These are phyloP conservation scores for Aporrectodea caliginosa DNA, from an alignment of 1,140 invertebrate genomes.

Conservation along the genomic window DNA sequence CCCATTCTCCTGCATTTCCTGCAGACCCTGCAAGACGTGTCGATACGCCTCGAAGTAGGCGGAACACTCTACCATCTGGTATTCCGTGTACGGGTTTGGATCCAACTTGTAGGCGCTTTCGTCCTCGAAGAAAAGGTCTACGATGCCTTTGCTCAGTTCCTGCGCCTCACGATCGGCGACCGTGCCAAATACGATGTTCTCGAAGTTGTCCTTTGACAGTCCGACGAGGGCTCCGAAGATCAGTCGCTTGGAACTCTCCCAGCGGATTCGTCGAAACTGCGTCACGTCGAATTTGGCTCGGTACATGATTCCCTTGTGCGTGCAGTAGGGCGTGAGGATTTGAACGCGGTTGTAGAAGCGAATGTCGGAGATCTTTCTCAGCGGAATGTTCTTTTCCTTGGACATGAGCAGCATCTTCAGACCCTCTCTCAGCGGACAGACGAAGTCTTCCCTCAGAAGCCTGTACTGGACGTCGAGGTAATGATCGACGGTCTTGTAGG, in stretches of 20 bases:
- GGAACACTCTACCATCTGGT: constrained; percentile 48
- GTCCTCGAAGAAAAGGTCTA: constrained; percentile 51
- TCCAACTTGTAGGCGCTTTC: neutral
- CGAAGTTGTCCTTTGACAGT: constrained; percentile 66
- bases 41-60: constrained; percentile 55
- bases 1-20: constrained; percentile 36
- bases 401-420: constrained; percentile 40
- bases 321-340: neutral
- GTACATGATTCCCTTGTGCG: constrained; percentile 23
- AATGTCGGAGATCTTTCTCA: neutral
- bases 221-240: constrained; percentile 69
- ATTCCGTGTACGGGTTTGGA: neutral
- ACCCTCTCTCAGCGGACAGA: constrained; percentile 54
- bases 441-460: constrained; percentile 68
- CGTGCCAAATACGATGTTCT: constrained; percentile 65
- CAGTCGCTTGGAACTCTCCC: constrained; percentile 60
- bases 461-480: constrained; percentile 76
- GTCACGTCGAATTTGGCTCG: constrained; percentile 42
- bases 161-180: constrained; percentile 61
- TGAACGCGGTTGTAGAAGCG: constrained; percentile 7
- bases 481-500: constrained; percentile 64
- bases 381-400: neutral
- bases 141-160: neutral
- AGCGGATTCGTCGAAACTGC: constrained; percentile 39
- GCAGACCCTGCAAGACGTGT: constrained; percentile 47